Conservation (phyloP, 2,888 invertebrate species). For the Philereme vetulata region DNA sequence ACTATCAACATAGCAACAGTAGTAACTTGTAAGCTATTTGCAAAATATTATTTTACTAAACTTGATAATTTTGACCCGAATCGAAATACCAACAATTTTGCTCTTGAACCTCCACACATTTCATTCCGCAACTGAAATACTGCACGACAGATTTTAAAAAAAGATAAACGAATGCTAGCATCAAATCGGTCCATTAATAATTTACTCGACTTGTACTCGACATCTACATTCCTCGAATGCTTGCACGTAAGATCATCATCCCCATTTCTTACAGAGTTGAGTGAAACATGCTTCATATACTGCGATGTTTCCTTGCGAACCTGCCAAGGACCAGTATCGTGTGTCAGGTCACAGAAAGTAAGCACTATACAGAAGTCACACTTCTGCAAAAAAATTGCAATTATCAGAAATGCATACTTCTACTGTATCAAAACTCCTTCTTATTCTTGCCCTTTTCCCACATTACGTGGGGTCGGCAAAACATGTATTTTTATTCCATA, state of each 20-base stretch:
- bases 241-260: constrained; percentile 70
- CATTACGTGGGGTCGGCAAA: too few species aligned
- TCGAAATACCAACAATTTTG: not conserved
- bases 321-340: constrained; percentile 67
- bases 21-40: too few species aligned
- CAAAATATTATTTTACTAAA: too few species aligned
- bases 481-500: too few species aligned
- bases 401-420: too few species aligned
- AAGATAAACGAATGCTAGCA: constrained; percentile 32
- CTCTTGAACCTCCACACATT: constrained; percentile 7
- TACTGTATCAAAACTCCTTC: too few species aligned
- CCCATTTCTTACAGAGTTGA: constrained; percentile 62
- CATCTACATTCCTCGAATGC: constrained; percentile 55
- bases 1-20: too few species aligned
- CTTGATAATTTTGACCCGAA: not conserved
- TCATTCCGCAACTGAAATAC: constrained; percentile 23
- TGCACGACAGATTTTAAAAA: constrained; percentile 26
- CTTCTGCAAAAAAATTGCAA: too few species aligned
- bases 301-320: constrained; percentile 64
- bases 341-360: constrained; percentile 43
- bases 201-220: constrained; percentile 32
- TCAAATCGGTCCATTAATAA: constrained; percentile 34
- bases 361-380: too few species aligned
- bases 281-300: constrained; percentile 67
- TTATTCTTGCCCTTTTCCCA: too few species aligned